Conservation (phyloP, 2,113 vertebrate genomes). For the Ancistrus triradiatus region DNA sequence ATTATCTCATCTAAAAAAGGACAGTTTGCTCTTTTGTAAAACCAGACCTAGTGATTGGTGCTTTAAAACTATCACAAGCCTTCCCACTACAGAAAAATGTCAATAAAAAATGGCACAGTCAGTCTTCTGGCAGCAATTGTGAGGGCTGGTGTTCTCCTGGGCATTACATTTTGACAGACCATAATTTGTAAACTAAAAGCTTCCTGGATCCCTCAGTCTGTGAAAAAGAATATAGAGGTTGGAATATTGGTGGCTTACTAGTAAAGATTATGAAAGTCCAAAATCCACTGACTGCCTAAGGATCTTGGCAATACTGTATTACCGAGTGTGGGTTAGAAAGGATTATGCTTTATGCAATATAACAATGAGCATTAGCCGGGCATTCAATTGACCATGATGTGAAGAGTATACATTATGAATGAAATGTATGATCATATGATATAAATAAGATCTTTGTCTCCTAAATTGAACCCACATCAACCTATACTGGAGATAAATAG, state of each 20-base stretch:
- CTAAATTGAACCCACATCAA: too few species aligned
- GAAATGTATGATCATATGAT: too few species aligned
- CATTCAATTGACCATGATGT: too few species aligned
- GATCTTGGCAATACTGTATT: background rate
- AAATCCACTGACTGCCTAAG: background rate
- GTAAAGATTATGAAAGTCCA: too few species aligned
- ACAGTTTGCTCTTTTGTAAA: background rate
- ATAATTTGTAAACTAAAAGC: background rate
- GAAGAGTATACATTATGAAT: too few species aligned
- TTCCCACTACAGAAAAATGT: background rate
- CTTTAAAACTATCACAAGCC: background rate
- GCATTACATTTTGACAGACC: background rate
- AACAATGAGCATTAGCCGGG: too few species aligned
- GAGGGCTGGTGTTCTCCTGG: background rate
- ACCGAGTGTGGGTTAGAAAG: background rate
- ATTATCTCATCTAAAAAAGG: background rate
- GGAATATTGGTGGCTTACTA: background rate
- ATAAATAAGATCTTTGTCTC: too few species aligned
- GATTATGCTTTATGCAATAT: too few species aligned
- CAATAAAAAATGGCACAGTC: background rate
- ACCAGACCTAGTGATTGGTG: background rate
- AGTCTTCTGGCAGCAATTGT: background rate
- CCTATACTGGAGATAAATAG: too few species aligned
- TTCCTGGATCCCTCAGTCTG: background rate
- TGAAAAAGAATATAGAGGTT: background rate